Percentiles rank a stretch among this genome's conserved stretches.
Evolutionary conservation across 2,888 invertebrate species (phyloP).

Genomic region (Ichneumoninae sp.): DNA sequence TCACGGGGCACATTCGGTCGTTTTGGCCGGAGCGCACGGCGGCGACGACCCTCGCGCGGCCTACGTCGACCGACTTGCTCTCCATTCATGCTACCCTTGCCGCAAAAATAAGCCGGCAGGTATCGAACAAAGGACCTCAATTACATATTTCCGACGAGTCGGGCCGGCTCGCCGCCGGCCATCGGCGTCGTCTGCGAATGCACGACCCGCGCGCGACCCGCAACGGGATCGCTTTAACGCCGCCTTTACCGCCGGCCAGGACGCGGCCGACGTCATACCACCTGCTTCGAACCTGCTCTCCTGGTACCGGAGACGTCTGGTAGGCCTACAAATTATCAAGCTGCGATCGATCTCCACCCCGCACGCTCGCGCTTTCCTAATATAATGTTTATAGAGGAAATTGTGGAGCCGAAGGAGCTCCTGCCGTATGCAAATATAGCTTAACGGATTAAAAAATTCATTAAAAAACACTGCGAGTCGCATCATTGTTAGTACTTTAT

Average conservation of each 20-base stretch:
- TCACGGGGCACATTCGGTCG: slow-evolving; percentile 78
- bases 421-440: neutral
- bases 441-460: neutral
- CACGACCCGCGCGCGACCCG: slow-evolving; percentile 4
- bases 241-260: slow-evolving; percentile 1
- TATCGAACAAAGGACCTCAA: slow-evolving; percentile 84
- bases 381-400: neutral
- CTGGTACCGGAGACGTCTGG: slow-evolving; percentile 80
- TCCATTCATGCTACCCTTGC: slow-evolving; percentile 77
- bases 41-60: neutral
- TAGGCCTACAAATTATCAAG: slow-evolving; percentile 83
- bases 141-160: slow-evolving; percentile 80
- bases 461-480: neutral
- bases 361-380: slow-evolving; percentile 29
- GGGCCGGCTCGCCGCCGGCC: slow-evolving; percentile 22
- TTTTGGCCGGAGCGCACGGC: slow-evolving; percentile 66
- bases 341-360: slow-evolving; percentile 71
- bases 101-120: slow-evolving; percentile 83
- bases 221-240: slow-evolving; percentile 5
- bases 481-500: neutral
- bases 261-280: slow-evolving; percentile 41
- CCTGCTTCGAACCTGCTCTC: slow-evolving; percentile 72
- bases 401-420: neutral
- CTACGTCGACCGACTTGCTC: slow-evolving; percentile 70
- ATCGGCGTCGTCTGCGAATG: slow-evolving; percentile 12